A percentile compares a stretch with the other conserved stretches of the same genome.
These are phyloP conservation scores for Manis pentadactyla DNA, from an alignment of 2,797 vertebrate species.

Conservation along the genomic window DNA sequence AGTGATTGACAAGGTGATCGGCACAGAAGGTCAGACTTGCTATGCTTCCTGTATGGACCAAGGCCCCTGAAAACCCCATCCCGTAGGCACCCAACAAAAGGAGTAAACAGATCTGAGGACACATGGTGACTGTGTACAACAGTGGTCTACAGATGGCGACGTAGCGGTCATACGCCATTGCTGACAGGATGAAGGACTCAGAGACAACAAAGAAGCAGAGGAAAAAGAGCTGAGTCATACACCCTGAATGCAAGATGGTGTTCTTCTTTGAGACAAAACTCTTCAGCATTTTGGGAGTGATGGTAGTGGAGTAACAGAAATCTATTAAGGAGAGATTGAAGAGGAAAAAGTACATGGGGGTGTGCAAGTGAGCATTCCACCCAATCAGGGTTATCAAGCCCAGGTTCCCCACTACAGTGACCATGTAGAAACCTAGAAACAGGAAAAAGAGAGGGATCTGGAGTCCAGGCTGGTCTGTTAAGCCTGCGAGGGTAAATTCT, in stretches of 20 bases:
- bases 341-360: conserved; percentile 78
- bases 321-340: conserved; percentile 76
- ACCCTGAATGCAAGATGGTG: conserved; percentile 52
- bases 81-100: conserved; percentile 65
- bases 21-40: conserved; percentile 70
- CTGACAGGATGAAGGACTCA: conserved; percentile 80
- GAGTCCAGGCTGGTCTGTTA: conserved; percentile 18
- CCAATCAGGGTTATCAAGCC: conserved; percentile 68
- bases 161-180: conserved; percentile 76
- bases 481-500: conserved; percentile 48
- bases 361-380: conserved; percentile 56
- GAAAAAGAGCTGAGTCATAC: conserved; percentile 74
- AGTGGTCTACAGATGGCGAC: conserved; percentile 76
- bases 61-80: conserved; percentile 63
- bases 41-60: conserved; percentile 63
- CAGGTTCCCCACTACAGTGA: conserved; percentile 60
- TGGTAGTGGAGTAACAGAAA: conserved; percentile 69
- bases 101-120: background rate
- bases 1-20: conserved; percentile 68
- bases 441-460: conserved; percentile 49
- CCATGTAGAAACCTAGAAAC: conserved; percentile 50
- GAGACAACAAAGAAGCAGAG: conserved; percentile 76
- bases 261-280: conserved; percentile 72
- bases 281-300: conserved; percentile 77
- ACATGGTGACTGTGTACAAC: conserved; percentile 66